Conservation (phyloP, 2,797 vertebrate genomes). For the Danio aesculapii region DNA sequence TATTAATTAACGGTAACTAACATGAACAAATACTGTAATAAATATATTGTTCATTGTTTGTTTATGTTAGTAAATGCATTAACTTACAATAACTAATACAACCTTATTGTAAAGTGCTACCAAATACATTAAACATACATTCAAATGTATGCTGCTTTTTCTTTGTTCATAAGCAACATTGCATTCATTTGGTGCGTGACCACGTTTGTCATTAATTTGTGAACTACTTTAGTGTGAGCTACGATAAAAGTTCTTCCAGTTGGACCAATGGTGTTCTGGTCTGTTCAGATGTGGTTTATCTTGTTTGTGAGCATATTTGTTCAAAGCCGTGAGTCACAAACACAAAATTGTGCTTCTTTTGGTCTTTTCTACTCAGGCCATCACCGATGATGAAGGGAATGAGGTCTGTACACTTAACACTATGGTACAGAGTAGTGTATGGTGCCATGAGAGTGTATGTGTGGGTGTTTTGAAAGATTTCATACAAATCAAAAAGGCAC, state of each 20-base stretch:
- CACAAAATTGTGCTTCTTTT: slow-evolving; percentile 26
- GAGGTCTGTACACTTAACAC: slow-evolving; percentile 73
- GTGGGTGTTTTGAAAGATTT: slow-evolving; percentile 13
- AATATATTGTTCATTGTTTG: too few relatives aligned
- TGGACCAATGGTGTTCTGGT: too few relatives aligned
- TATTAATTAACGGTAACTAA: too few relatives aligned
- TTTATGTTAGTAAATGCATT: too few relatives aligned
- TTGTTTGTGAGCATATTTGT: slow-evolving; percentile 52
- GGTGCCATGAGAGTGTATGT: not conserved
- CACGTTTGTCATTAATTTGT: not conserved
- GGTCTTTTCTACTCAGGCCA: slow-evolving; percentile 59
- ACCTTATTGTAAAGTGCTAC: too few relatives aligned
- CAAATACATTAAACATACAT: not conserved
- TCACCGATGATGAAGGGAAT: slow-evolving; percentile 69
- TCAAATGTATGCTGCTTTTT: not conserved
- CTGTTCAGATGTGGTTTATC: too few relatives aligned
- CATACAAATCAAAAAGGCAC: slow-evolving; percentile 6
- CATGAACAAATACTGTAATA: too few relatives aligned
- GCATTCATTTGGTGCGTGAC: not conserved
- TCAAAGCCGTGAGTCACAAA: not conserved
- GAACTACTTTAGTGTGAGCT: not conserved
- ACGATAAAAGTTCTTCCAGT: not conserved
- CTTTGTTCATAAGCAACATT: not conserved
- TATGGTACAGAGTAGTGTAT: not conserved
- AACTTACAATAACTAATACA: too few relatives aligned